Conservation (phyloP, 2,888 invertebrate genomes). For the Amphimallon solstitiale region DNA sequence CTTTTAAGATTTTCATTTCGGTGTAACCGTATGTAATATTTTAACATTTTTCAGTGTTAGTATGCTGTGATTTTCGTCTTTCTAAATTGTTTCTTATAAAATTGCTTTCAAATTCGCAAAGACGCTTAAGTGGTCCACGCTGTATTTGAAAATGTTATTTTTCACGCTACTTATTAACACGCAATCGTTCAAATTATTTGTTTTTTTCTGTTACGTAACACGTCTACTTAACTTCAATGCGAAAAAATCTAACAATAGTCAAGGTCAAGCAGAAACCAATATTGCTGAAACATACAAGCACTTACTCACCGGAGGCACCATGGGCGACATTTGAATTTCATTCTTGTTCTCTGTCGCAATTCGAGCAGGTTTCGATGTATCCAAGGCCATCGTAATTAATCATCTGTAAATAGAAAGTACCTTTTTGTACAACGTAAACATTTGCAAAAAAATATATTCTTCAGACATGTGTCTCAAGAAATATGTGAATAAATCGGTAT, state of each 20-base stretch:
- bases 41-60: too few relatives aligned
- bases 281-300: slow-evolving; percentile 9
- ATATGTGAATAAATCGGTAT: background rate
- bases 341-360: slow-evolving; percentile 41
- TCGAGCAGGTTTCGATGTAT: slow-evolving; percentile 41
- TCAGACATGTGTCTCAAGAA: slow-evolving; percentile 1
- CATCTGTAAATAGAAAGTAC: slow-evolving; percentile 46
- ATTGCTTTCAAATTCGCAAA: too few relatives aligned
- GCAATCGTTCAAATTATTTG: too few relatives aligned
- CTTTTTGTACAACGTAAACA: slow-evolving; percentile 15
- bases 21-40: too few relatives aligned
- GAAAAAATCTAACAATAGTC: slow-evolving; percentile 12
- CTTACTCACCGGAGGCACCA: slow-evolving; percentile 47
- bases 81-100: too few relatives aligned
- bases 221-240: background rate
- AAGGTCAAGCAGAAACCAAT: slow-evolving; percentile 9
- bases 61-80: too few relatives aligned
- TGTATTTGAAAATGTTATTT: too few relatives aligned
- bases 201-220: slow-evolving; percentile 1
- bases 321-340: slow-evolving; percentile 42
- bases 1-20: too few relatives aligned
- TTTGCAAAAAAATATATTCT: slow-evolving; percentile 3
- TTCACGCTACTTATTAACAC: background rate
- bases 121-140: too few relatives aligned
- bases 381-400: slow-evolving; percentile 50